A percentile compares a stretch with the other conserved stretches of the same genome.
phyloP scores from a whole-genome alignment of 2,113 vertebrate genomes.

The Hemicordylus capensis region DNA sequence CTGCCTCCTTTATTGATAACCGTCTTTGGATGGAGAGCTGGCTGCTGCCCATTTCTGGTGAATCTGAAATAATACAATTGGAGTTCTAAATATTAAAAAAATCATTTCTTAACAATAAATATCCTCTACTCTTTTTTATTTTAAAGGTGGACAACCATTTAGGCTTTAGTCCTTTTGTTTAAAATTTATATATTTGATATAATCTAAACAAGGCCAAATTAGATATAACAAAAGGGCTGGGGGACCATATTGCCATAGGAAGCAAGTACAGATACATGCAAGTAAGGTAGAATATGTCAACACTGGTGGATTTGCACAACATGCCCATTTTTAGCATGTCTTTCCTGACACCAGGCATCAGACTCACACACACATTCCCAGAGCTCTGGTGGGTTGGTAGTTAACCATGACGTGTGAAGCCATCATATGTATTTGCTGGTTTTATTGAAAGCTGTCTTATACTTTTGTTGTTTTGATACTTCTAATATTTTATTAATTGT shows the following conservation, averaged over 20 bases:
- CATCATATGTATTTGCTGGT: background rate
- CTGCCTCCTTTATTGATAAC: conserved; percentile 65
- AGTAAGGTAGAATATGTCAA: too few relatives aligned
- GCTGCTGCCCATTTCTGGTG: conserved; percentile 17
- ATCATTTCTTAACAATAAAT: conserved; percentile 17
- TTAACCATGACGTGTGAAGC: too few relatives aligned
- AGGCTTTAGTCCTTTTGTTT: background rate
- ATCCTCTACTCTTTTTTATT: background rate
- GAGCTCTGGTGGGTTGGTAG: too few relatives aligned
- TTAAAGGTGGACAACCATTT: conserved; percentile 23
- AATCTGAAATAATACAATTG: conserved; percentile 50
- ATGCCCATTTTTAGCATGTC: too few relatives aligned
- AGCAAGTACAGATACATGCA: too few relatives aligned
- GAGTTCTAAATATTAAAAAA: conserved; percentile 47
- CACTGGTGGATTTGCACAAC: too few relatives aligned
- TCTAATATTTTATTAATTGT: background rate
- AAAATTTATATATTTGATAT: too few relatives aligned
- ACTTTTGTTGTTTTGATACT: background rate
- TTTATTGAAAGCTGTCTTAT: background rate
- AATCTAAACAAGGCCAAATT: background rate
- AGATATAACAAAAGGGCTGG: background rate
- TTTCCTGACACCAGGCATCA: too few relatives aligned
- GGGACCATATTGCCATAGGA: background rate
- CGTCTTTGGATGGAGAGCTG: conserved; percentile 27
- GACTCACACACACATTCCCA: too few relatives aligned